Evolutionary conservation across 2,797 vertebrate species (phyloP).

Genomic region (Centroberyx gerrardi): DNA sequence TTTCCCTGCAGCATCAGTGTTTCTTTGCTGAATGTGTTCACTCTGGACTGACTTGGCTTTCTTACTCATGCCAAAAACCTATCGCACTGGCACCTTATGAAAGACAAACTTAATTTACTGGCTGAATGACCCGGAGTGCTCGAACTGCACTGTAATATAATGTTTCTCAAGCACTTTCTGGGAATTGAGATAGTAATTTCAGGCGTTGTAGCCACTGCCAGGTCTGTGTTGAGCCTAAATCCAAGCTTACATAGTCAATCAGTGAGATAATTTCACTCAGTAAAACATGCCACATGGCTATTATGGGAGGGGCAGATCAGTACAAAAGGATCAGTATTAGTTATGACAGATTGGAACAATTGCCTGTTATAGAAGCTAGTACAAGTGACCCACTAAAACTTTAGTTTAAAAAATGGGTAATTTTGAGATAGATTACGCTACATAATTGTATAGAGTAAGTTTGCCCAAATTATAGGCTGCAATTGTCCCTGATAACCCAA

Average conservation of each 20-base stretch:
- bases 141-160: conserved; percentile 26
- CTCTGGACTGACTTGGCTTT: conserved; percentile 29
- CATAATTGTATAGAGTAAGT: conserved; percentile 2
- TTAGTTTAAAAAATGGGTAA: conserved; percentile 2
- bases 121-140: conserved; percentile 24
- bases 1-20: conserved; percentile 17
- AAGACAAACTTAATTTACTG: conserved; percentile 56
- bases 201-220: conserved; percentile 64
- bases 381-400: not conserved
- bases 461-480: not conserved
- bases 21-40: not conserved
- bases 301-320: conserved; percentile 16
- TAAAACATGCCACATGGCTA: conserved; percentile 17
- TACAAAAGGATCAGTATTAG: conserved; percentile 42
- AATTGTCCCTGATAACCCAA: conserved; percentile 15
- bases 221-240: conserved; percentile 42
- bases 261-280: conserved; percentile 45
- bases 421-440: conserved; percentile 21
- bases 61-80: conserved; percentile 32
- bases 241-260: conserved; percentile 27
- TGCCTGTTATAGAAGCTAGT: conserved; percentile 5
- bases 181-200: conserved; percentile 72
- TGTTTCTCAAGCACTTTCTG: conserved; percentile 71
- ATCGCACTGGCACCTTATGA: conserved; percentile 60
- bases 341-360: conserved; percentile 36